Conservation (phyloP, 2,888 invertebrate genomes). For the Torymus tubicola region DNA sequence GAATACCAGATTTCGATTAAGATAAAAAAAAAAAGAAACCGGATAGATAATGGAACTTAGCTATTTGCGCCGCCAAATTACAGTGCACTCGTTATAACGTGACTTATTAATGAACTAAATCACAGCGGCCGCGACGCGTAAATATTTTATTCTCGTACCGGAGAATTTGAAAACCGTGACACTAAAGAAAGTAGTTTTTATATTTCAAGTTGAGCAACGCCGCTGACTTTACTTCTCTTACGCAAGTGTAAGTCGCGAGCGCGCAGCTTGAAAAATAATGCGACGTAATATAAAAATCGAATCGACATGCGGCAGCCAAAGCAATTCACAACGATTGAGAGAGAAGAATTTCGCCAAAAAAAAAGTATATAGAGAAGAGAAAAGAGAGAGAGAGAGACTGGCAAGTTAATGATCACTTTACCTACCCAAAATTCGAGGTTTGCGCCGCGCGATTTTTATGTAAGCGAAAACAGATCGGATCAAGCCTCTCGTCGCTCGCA, state of each 20-base stretch:
- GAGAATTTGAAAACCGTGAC: constrained; percentile 32
- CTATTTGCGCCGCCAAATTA: background rate
- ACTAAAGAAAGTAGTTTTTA: constrained; percentile 27
- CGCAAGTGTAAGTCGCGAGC: constrained; percentile 33
- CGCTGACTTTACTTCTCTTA: constrained; percentile 28
- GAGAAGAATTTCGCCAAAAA: constrained; percentile 19
- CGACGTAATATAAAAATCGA: constrained; percentile 51
- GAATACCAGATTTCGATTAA: no score
- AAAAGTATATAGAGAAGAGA: constrained; percentile 32
- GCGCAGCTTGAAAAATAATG: constrained; percentile 33
- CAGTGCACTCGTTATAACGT: background rate
- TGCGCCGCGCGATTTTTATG: constrained; percentile 9
- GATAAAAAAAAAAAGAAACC: no score
- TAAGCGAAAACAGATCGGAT: constrained; percentile 40
- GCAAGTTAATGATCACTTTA: constrained; percentile 27
- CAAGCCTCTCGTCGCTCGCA: background rate
- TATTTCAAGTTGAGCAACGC: constrained; percentile 41
- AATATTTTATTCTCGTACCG: background rate
- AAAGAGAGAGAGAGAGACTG: no score
- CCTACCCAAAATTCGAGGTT: constrained; percentile 35
- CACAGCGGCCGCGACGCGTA: no score
- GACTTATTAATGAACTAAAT: background rate
- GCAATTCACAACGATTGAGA: background rate
- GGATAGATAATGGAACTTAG: no score
- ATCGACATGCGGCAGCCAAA: constrained; percentile 32